These are phyloP conservation scores for Odontomachus brunneus DNA, from an alignment of 1,140 invertebrate species.

Conservation along the genomic window DNA sequence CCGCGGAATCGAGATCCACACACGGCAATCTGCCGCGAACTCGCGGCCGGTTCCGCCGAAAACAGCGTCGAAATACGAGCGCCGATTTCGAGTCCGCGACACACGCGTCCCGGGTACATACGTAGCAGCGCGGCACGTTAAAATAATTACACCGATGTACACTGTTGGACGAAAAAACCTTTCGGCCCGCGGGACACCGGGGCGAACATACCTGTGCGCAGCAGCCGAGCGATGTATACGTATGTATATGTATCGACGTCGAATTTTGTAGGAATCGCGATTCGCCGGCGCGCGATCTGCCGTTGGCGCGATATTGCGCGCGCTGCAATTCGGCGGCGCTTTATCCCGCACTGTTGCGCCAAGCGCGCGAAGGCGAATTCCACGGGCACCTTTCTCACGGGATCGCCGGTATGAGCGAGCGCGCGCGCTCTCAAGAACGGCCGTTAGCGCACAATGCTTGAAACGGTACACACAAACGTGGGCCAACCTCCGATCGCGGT, in stretches of 20 bases:
- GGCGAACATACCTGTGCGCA: constrained; percentile 35
- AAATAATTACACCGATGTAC: constrained; percentile 49
- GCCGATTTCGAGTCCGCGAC: not conserved
- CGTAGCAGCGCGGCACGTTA: not conserved
- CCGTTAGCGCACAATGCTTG: constrained; percentile 53
- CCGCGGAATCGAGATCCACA: constrained; percentile 29
- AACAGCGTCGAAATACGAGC: constrained; percentile 34
- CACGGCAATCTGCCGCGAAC: constrained; percentile 10
- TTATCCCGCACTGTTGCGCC: constrained; percentile 35
- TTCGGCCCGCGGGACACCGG: not conserved
- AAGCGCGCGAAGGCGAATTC: constrained; percentile 32
- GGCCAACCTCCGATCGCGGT: constrained; percentile 4
- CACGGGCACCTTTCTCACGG: constrained; percentile 56
- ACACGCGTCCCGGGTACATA: not conserved
- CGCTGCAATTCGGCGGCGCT: constrained; percentile 44
- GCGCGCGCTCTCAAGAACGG: not conserved
- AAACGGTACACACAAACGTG: constrained; percentile 59
- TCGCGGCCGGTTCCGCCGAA: constrained; percentile 5
- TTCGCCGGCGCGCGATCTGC: constrained; percentile 21
- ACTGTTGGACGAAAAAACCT: constrained; percentile 6
- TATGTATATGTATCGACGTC: constrained; percentile 10
- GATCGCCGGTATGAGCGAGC: constrained; percentile 16
- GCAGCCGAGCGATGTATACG: not conserved
- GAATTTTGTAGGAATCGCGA: constrained; percentile 19
- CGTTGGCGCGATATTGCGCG: constrained; percentile 13